Base-by-base conservation (phyloP, 92 coral and sea anemone genomes). In the Phenganax marumi region DNA sequence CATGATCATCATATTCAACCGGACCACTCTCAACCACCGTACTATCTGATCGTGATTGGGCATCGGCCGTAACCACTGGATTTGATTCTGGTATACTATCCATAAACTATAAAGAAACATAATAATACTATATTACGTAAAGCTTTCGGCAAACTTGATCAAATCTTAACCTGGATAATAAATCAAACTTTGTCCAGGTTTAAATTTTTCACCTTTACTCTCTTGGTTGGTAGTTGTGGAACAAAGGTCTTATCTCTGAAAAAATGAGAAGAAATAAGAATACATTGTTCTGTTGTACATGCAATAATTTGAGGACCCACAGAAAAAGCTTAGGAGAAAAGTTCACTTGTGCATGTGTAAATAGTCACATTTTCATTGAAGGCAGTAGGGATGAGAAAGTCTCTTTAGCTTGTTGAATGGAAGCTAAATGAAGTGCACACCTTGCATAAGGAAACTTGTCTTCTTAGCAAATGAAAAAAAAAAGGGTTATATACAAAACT, bases 1-100 rank as follows among this genome's bases (percentile, higher is more conserved):
- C 84, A 33, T 84, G 91, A 43, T 84, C 91, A 21, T 88, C 97
- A 57, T 95, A 95, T 33, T 92, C 93, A 13, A 95, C 98, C 0
- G 98, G 98, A 33, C 98, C 98, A 64, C 88, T 88, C 84, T 95
- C 98, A 43, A 95, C 87, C 17, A 95, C 96, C 9, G 92, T 86
- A 78, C 73, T 62, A 49, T 86, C 90, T 47, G 75, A n/a, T 14
- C 48, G 18, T 46, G 60, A 82, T 50, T n/a, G 48, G 52, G 12
- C 68, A 18, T 56, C 16, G 17, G 46, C 77, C 66, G 46, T 11
- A 75, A 6, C 23, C 10, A 22, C 56, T 22, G 48, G 1, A 33
- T 12, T 50, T 61, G 51, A 26, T 10, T 82, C 79, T 51, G 56
- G 47, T 56, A 19, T 68, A 56, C 9, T 70, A 24, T 76, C 66